phyloP scores from a whole-genome alignment of 2,888 invertebrate genomes.

The Zygogramma bicolorata region DNA sequence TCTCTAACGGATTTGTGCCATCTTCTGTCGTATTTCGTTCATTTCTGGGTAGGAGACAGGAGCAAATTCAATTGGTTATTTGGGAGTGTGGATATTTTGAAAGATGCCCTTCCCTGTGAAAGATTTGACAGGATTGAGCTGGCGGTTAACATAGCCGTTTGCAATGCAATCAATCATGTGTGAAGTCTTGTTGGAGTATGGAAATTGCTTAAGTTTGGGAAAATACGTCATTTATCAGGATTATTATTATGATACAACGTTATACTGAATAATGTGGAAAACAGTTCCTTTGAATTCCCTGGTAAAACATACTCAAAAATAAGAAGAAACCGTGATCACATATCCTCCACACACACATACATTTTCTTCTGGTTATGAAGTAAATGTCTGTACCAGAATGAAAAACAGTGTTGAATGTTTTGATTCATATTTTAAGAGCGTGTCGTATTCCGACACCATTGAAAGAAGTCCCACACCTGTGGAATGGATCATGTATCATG shows the following conservation, averaged over 20 bases:
- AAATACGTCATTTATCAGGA: not conserved
- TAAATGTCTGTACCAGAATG: too few relatives aligned
- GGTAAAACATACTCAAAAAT: too few relatives aligned
- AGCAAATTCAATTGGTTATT: slow-evolving; percentile 40
- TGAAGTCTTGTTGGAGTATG: slow-evolving; percentile 10
- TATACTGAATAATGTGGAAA: too few relatives aligned
- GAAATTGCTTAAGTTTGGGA: slow-evolving; percentile 18
- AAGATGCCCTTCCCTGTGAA: slow-evolving; percentile 13
- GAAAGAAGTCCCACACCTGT: too few relatives aligned
- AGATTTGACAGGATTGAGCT: slow-evolving; percentile 43
- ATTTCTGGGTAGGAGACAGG: slow-evolving; percentile 22
- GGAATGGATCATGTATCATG: too few relatives aligned
- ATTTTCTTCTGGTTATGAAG: too few relatives aligned
- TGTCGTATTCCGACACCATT: too few relatives aligned
- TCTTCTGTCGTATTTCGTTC: not conserved
- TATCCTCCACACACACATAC: too few relatives aligned
- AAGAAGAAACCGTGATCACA: too few relatives aligned
- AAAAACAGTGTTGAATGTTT: too few relatives aligned
- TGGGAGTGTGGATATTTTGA: slow-evolving; percentile 20
- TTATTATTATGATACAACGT: not conserved
- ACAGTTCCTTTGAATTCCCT: too few relatives aligned
- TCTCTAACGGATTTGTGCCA: not conserved
- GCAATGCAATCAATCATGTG: slow-evolving; percentile 45
- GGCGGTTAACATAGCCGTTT: slow-evolving; percentile 43
- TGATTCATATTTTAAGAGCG: too few relatives aligned